A percentile compares a stretch with the other conserved stretches of the same genome.
Conservation (phyloP, 2,113 vertebrate species). For the Hipposideros armiger region DNA sequence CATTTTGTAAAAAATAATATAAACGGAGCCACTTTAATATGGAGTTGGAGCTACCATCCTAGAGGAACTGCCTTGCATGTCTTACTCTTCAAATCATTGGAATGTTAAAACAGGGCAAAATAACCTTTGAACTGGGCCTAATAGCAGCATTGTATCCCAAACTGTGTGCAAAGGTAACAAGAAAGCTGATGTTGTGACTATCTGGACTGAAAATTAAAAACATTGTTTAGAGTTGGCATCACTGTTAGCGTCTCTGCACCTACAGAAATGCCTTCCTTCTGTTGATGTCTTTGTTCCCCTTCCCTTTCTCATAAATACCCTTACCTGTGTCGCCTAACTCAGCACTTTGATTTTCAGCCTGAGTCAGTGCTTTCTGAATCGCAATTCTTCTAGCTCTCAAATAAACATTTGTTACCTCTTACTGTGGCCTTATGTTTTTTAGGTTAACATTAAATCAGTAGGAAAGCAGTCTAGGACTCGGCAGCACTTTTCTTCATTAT, state of each 20-base stretch:
- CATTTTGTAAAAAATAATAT: not conserved
- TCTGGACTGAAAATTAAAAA: not conserved
- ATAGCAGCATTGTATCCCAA: not conserved
- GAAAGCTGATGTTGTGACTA: not conserved
- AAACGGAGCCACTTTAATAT: not conserved
- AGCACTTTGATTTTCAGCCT: not conserved
- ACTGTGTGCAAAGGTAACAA: not conserved
- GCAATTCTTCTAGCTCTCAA: not conserved
- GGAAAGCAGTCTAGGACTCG: not conserved
- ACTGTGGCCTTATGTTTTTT: not conserved
- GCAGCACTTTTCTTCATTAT: not conserved
- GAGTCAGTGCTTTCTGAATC: not conserved
- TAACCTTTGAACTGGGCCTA: not conserved
- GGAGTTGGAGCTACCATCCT: not conserved
- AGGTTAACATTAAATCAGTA: not conserved
- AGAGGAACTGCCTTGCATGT: not conserved
- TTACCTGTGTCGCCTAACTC: not conserved
- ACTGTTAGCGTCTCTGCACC: not conserved
- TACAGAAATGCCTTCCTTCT: not conserved
- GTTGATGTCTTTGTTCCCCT: not conserved
- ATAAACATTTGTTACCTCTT: not conserved
- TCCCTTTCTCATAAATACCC: not conserved
- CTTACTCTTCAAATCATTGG: not conserved
- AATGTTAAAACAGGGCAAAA: not conserved
- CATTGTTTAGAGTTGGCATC: not conserved